Evolutionary conservation across 2,113 vertebrate genomes (phyloP), one percentile per base, ranked within the genome.

Genomic region (Myotis davidii): DNA sequence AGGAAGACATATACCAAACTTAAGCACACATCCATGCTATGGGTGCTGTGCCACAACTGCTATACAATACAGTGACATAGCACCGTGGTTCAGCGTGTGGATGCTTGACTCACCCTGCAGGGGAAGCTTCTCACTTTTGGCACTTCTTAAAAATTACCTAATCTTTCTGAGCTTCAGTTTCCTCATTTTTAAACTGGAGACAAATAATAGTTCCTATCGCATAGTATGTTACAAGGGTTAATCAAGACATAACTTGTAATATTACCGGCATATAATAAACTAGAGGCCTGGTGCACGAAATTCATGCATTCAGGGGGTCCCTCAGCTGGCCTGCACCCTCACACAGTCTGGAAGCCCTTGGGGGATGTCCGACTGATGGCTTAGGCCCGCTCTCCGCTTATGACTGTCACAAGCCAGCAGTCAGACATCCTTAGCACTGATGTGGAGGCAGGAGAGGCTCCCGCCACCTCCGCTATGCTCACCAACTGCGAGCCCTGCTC

Each of bases 41-140:
- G 20, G 34, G 4, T 34, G 37, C 84, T 48, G 0, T 17, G 12
- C 54, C 34, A 4, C 6, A n/a, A 3, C 14, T 2, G 1, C 25
- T 20, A 1, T 50, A 2, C 1, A 8, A 4, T 6, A 20, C 0
- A 74, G 18, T 27, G 21, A 9, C 20, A 10, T 1, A 48, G 11
- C 45, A 27, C 13, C 25, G 67, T 5, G 32, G 18, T 18, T 52
- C 25, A 50, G 48, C 0, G 0, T 29, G 61, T n/a, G 11, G 52
- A 18, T 88, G 34, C 20, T 21, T 20, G 61, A 50, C n/a, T 27
- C 27, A 16, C 9, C 0, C 0, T 7, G 23, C 16, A 14, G 27
- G 4, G 18, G 2, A 20, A 50, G 13, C 1, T 16, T 23, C 91
- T 86, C 17, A 76, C 69, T 29, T 61, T 21, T 69, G 32, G 4